Conservation (phyloP, 2,113 vertebrate genomes). For the Ardeotis arabs region DNA sequence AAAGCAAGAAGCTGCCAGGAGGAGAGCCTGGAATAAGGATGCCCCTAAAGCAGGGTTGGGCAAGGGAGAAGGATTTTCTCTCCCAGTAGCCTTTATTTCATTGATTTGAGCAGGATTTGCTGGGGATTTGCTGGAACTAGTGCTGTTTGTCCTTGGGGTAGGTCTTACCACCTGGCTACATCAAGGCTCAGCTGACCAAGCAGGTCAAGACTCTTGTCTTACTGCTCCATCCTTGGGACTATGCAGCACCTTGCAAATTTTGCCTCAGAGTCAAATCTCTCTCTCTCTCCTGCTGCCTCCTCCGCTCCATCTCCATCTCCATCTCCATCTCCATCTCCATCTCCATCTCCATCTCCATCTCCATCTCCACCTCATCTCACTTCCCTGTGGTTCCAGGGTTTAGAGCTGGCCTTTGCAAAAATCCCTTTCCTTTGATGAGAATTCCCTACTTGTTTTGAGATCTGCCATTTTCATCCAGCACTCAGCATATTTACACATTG, state of each 20-base stretch:
- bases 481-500: neutral
- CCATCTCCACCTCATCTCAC: neutral
- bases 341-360: neutral
- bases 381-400: neutral
- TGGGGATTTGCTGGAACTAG: neutral
- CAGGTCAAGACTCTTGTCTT: neutral
- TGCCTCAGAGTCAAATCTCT: neutral
- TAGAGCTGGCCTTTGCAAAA: neutral
- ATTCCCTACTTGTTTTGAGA: neutral
- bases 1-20: constrained; percentile 5
- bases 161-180: neutral
- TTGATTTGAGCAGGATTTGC: neutral
- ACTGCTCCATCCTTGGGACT: neutral
- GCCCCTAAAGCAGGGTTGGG: neutral
- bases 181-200: neutral
- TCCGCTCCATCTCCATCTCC: neutral
- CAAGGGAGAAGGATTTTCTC: neutral
- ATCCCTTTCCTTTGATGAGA: neutral
- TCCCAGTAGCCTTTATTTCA: neutral
- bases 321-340: neutral
- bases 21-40: neutral
- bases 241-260: neutral
- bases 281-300: too few relatives aligned
- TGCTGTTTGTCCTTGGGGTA: neutral
- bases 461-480: neutral